Evolutionary conservation across 2,797 vertebrate species (phyloP), one percentile per base, ranked within the genome.

Genomic region (Gorsachius magnificus): DNA sequence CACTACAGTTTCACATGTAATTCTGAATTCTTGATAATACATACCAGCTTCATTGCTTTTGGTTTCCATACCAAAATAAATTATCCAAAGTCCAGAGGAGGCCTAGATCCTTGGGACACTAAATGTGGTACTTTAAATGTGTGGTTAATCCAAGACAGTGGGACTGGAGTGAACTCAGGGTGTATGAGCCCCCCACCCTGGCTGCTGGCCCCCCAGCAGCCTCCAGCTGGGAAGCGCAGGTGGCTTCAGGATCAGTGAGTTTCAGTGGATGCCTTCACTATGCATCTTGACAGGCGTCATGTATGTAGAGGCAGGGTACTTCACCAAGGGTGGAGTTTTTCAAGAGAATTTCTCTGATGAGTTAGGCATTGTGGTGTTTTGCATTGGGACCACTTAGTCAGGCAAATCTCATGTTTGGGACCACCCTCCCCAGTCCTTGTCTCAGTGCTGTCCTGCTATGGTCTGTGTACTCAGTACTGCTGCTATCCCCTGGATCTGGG

Each of bases 141-240:
- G 22, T 33, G 38, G 11, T 66, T 69, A 36, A 60, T 58, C 19
- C 35, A 51, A 48, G 68, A 38, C 3, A 2, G 19, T 51, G 51
- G 25, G 24, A 36, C 13, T 24, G 26, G n/a, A 51, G 60, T 4
- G 8, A 6, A 29, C 21, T 64, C 1, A 1, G 43, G 25, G 3
- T 25, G 28, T 41, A 10, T 0, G 0, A 24, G 10, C 5, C 45
- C 31, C 33, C 20, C 15, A 25, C 36, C 63, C 51, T 76, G 84
- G 66, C 41, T 65, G 46, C 70, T 51, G 3, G 1, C 35, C 29
- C 5, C 46, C 56, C 28, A 11, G 92, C 29, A 35, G 8, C 5
- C 29, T 86, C 69, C 45, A 68, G 29, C 72, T 75, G 65, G 68
- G 41, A 58, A 64, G 35, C 11, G 4, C 58, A 31, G 0, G 1